Percentiles rank a stretch among this genome's conserved stretches.
phyloP scores from a whole-genome alignment of 30 jellyfish, hydroid and myxozoan species.

The Hydractinia symbiolongicarpus region DNA sequence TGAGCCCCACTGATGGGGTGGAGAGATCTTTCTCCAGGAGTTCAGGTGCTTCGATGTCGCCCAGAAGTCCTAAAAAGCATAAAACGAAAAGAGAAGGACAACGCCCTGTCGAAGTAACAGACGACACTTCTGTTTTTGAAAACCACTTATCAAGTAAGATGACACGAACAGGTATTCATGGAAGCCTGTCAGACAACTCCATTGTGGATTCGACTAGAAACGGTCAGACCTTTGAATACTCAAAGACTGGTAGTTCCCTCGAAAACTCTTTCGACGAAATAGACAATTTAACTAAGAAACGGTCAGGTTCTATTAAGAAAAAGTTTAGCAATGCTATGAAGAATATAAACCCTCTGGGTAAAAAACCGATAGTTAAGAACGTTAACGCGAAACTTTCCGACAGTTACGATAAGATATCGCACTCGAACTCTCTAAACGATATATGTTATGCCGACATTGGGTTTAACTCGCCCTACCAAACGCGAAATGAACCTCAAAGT shows the following conservation, averaged over 20 bases:
- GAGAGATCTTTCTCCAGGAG: too few species aligned
- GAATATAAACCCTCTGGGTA: background rate
- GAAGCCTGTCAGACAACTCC: conserved; percentile 4
- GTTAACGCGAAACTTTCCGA: background rate
- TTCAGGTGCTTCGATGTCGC: background rate
- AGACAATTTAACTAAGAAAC: background rate
- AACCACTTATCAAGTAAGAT: background rate
- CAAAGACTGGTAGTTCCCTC: background rate
- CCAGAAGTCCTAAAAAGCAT: conserved; percentile 1
- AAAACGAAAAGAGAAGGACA: background rate
- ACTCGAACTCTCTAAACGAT: conserved; percentile 17
- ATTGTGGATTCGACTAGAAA: background rate
- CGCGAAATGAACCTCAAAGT: background rate
- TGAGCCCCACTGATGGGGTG: background rate
- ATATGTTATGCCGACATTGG: conserved; percentile 11
- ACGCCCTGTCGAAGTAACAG: background rate
- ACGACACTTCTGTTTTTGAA: background rate
- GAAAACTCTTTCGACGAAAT: background rate
- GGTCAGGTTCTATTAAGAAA: conserved; percentile 20
- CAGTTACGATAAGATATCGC: background rate
- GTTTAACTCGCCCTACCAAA: background rate
- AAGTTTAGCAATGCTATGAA: conserved; percentile 20
- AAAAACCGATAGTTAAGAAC: background rate
- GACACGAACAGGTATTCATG: background rate
- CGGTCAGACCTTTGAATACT: background rate